Evolutionary conservation across 2,797 vertebrate genomes (phyloP).

Genomic region (Dryobates pubescens): DNA sequence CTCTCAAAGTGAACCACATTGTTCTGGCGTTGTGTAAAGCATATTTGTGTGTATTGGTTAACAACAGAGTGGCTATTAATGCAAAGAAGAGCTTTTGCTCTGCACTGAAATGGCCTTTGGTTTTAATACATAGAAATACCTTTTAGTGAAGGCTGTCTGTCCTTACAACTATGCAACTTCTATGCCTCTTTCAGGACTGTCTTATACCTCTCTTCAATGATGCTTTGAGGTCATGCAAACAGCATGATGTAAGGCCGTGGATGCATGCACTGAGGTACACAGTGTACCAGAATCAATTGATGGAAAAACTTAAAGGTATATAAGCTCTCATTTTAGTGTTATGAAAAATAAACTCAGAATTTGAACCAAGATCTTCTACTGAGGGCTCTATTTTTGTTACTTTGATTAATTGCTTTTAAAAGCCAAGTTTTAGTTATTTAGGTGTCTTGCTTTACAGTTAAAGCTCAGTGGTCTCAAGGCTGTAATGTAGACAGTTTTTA

Average conservation of each 20-base stretch:
- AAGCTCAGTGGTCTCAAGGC: not conserved
- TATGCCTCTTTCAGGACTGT: slow-evolving; percentile 83
- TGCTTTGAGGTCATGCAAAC: slow-evolving; percentile 92
- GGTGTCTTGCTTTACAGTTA: not conserved
- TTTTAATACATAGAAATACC: not conserved
- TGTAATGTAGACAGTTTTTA: not conserved
- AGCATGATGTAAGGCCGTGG: slow-evolving; percentile 95
- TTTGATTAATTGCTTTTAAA: not conserved
- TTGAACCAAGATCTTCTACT: not conserved
- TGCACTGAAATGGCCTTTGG: not conserved
- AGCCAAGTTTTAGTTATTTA: not conserved
- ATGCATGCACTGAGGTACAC: slow-evolving; percentile 95
- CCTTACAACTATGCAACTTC: not conserved
- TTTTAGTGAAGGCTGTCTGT: not conserved
- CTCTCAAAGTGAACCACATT: not conserved
- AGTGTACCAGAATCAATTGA: slow-evolving; percentile 88
- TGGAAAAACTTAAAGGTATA: slow-evolving; percentile 90
- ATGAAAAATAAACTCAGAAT: not conserved
- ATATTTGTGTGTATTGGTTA: not conserved
- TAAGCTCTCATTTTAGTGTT: not conserved
- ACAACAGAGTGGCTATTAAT: not conserved
- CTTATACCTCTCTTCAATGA: slow-evolving; percentile 93
- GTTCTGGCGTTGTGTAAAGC: not conserved
- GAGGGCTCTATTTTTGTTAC: not conserved
- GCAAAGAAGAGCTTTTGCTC: not conserved